Evolutionary conservation across 1,140 invertebrate genomes (phyloP), one percentile per base, ranked within the genome.

Genomic region (Oryctes rhinoceros): DNA sequence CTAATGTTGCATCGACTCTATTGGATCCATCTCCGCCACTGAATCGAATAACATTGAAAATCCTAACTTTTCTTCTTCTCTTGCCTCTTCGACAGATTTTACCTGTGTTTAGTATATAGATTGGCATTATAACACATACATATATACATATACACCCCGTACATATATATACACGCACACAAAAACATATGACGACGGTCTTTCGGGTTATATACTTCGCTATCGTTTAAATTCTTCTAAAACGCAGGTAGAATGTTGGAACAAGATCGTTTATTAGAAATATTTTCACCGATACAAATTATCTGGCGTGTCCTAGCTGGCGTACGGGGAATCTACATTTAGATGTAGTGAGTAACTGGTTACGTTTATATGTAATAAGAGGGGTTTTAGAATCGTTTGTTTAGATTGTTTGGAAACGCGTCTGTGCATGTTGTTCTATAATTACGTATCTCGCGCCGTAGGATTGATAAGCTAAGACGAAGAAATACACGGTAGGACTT

Each of bases 261-360:
- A 71, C 65, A 71, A 71, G 65, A 71, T 71, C 65, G 65, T 71
- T 71, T 71, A 71, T 71, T 71, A 71, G 65, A 71, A 71, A 71
- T 71, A 71, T 71, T 71, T 71, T 71, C 65, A 71, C 65, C 65
- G 65, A 71, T 71, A 71, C 65, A 71, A 71, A 71, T 71, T 71
- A 71, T 71, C 65, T 71, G 24, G 24, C 65, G 24, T 37, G 53
- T 59, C n/a, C 18, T 59, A 59, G 53, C 53, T 7, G 53, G 53
- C 15, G 15, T 59, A 59, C 7, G n/a, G 15, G 18, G 15, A n/a
- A 59, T 44, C 39, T 44, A 44, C 24, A 30, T 30, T 30, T 30
- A 30, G 24, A 30, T 30, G 49, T 53, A 53, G 49, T 53, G n/a
- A 18, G 15, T 7, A 59, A 18, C 53, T 59, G 53, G 6, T 59